Conservation (phyloP, 2,113 vertebrate genomes). For the Corvus hawaiiensis region DNA sequence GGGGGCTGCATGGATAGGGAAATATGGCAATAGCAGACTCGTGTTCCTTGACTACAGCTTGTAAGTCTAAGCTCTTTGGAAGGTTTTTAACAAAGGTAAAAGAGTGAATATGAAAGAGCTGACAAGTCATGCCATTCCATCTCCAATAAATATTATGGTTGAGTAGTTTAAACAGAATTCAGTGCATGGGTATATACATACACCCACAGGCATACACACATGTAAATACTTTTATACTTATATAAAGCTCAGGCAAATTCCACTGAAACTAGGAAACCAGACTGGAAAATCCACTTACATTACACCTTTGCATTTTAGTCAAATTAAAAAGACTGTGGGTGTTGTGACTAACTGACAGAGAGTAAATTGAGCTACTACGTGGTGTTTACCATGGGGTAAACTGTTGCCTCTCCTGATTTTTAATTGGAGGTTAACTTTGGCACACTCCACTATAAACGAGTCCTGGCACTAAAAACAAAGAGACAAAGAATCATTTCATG, state of each 20-base stretch:
- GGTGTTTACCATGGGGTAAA: background rate
- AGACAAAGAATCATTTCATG: background rate
- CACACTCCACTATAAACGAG: background rate
- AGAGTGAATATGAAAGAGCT: background rate
- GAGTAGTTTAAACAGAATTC: background rate
- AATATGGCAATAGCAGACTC: background rate
- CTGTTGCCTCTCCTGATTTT: background rate
- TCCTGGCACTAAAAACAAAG: background rate
- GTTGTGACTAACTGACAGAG: background rate
- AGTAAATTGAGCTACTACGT: background rate
- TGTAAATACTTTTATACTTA: background rate
- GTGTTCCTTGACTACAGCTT: background rate
- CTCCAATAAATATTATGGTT: background rate
- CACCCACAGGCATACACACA: background rate
- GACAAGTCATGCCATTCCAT: background rate
- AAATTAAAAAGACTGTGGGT: background rate
- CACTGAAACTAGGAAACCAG: background rate
- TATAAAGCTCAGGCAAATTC: background rate
- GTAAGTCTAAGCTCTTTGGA: background rate
- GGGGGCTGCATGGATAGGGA: background rate
- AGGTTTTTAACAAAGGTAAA: background rate
- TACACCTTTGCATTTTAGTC: background rate
- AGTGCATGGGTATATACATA: background rate
- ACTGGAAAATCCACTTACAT: background rate
- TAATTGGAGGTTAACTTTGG: background rate